Conservation (phyloP, 2,113 vertebrate species). For the Triplophysa rosa region DNA sequence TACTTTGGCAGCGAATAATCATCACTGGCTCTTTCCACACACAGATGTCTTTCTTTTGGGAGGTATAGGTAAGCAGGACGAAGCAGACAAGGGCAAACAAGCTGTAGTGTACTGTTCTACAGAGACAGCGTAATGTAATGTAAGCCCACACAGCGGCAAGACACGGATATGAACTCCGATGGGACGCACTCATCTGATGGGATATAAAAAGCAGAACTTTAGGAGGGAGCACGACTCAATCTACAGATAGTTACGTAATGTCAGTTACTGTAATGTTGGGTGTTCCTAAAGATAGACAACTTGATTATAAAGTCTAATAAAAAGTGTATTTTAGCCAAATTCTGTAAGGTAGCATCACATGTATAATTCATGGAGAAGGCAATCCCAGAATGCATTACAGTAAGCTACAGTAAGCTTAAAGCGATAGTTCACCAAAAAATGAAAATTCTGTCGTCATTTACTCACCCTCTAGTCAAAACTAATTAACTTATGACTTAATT, state of each 20-base stretch:
- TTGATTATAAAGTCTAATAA: too few species aligned
- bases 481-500: too few species aligned
- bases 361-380: too few species aligned
- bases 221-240: slow-evolving; percentile 20
- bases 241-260: not conserved
- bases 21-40: slow-evolving; percentile 45
- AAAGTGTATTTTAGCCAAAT: too few species aligned
- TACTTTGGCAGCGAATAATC: slow-evolving; percentile 76
- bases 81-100: slow-evolving; percentile 56
- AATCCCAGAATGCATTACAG: too few species aligned
- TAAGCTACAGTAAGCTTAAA: too few species aligned
- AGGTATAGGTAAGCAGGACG: slow-evolving; percentile 51
- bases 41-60: slow-evolving; percentile 46
- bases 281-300: too few species aligned
- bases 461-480: too few species aligned
- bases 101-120: slow-evolving; percentile 39
- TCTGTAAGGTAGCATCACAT: too few species aligned
- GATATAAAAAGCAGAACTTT: slow-evolving; percentile 35
- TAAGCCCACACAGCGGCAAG: slow-evolving; percentile 11
- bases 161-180: slow-evolving; percentile 7
- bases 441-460: too few species aligned
- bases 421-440: too few species aligned
- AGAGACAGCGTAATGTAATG: slow-evolving; percentile 35
- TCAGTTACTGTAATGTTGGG: not conserved
- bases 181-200: slow-evolving; percentile 12